These are phyloP conservation scores for Dolichomitus sp. DNA, from an alignment of 2,888 invertebrate genomes.

Conservation along the genomic window DNA sequence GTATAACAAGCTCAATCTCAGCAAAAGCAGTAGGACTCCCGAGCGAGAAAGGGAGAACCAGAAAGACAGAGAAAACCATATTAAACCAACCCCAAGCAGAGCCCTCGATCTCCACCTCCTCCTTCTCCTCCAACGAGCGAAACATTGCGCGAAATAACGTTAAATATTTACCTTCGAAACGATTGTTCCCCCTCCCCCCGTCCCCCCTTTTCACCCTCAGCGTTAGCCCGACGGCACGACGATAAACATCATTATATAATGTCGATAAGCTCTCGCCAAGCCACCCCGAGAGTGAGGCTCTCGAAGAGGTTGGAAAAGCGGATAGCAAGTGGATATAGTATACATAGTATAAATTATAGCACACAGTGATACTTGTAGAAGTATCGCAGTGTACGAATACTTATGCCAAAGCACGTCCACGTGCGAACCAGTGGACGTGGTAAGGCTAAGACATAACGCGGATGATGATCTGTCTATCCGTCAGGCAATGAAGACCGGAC, in stretches of 20 bases:
- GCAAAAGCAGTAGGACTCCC: neutral
- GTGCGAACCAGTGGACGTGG: conserved; percentile 18
- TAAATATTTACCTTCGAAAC: conserved; percentile 85
- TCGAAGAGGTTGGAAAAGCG: conserved; percentile 59
- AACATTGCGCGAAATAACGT: conserved; percentile 86
- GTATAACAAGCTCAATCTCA: conserved; percentile 16
- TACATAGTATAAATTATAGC: conserved; percentile 48
- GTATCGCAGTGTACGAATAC: conserved; percentile 19
- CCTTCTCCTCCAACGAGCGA: conserved; percentile 74
- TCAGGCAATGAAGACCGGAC: conserved; percentile 40
- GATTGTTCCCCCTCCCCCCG: conserved; percentile 77
- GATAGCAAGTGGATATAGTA: conserved; percentile 44
- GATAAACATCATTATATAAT: conserved; percentile 86
- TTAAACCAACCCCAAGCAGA: conserved; percentile 9
- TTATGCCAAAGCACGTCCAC: conserved; percentile 68
- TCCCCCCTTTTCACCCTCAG: conserved; percentile 77
- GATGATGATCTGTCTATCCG: conserved; percentile 58
- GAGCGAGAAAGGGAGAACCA: conserved; percentile 13
- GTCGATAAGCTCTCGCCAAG: conserved; percentile 81
- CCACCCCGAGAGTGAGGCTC: conserved; percentile 41
- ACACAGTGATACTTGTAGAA: conserved; percentile 37
- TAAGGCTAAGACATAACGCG: conserved; percentile 44
- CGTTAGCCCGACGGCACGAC: conserved; percentile 76
- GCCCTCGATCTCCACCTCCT: conserved; percentile 18
- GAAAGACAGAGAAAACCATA: conserved; percentile 23